Evolutionary conservation across 2,797 vertebrate species (phyloP).

Genomic region (Acrossocheilus wenchowensis): DNA sequence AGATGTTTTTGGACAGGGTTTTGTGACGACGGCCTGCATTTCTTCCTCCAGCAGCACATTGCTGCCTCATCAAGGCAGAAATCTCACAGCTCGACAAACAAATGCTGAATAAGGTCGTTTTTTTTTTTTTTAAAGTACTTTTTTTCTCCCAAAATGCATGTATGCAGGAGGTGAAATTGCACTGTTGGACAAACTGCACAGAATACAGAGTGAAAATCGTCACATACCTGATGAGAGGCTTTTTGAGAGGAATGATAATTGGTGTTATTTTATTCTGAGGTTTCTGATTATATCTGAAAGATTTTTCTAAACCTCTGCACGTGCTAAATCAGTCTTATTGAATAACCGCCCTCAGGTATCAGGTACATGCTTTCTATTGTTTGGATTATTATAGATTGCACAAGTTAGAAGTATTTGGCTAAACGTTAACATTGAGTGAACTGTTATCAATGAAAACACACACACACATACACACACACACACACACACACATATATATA

Average conservation of each 20-base stretch:
- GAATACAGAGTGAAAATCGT: not conserved
- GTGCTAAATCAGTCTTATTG: not conserved
- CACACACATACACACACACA: no score
- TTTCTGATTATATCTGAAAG: not conserved
- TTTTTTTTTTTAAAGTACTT: slow-evolving; percentile 13
- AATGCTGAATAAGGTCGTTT: slow-evolving; percentile 54
- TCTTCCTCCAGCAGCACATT: slow-evolving; percentile 50
- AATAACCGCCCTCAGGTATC: slow-evolving; percentile 1
- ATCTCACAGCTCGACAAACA: slow-evolving; percentile 43
- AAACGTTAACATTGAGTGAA: not conserved
- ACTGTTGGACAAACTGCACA: slow-evolving; percentile 5
- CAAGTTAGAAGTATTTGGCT: not conserved
- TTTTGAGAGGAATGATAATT: slow-evolving; percentile 5
- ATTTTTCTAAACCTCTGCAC: not conserved
- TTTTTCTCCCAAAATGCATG: slow-evolving; percentile 32
- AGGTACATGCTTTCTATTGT: not conserved
- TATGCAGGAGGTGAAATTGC: slow-evolving; percentile 31
- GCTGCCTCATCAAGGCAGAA: slow-evolving; percentile 39
- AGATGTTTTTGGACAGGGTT: not conserved
- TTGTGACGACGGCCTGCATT: slow-evolving; percentile 48
- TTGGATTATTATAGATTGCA: not conserved
- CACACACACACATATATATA: no score
- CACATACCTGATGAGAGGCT: not conserved
- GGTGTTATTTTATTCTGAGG: not conserved
- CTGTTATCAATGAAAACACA: not conserved